Percentiles rank a stretch among this genome's conserved stretches.
phyloP scores from a whole-genome alignment of 2,113 vertebrate species.

The Microtus richardsoni region DNA sequence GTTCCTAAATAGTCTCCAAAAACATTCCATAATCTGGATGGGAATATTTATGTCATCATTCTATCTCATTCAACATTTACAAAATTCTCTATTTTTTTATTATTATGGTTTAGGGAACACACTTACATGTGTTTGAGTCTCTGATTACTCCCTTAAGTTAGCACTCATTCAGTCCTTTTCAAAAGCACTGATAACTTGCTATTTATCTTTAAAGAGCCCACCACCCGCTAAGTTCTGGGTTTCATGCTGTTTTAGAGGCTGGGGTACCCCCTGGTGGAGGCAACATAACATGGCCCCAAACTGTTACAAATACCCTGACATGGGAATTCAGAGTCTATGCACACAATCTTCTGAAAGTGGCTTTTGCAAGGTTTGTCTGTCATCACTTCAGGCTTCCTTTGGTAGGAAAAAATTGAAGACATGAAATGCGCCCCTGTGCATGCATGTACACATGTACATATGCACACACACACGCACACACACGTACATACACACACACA shows the following conservation, averaged over 20 bases:
- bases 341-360: background rate
- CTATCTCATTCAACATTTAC: slow-evolving; percentile 37
- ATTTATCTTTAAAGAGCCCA: slow-evolving; percentile 62
- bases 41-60: slow-evolving; percentile 24
- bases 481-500: background rate
- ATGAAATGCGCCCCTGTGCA: background rate
- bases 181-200: slow-evolving; percentile 51
- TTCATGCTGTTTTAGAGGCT: slow-evolving; percentile 68
- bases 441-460: too few species aligned
- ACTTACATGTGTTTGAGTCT: slow-evolving; percentile 32
- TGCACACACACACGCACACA: background rate
- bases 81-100: slow-evolving; percentile 50
- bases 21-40: background rate
- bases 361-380: background rate
- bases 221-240: background rate
- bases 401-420: background rate
- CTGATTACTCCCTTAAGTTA: slow-evolving; percentile 45
- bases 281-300: slow-evolving; percentile 59
- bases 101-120: slow-evolving; percentile 14
- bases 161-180: slow-evolving; percentile 47
- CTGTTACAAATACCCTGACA: background rate
- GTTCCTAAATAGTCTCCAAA: slow-evolving; percentile 54
- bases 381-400: background rate
- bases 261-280: slow-evolving; percentile 81
- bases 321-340: slow-evolving; percentile 6